Conservation (phyloP, 2,888 invertebrate genomes). For the Helicoverpa assulta region DNA sequence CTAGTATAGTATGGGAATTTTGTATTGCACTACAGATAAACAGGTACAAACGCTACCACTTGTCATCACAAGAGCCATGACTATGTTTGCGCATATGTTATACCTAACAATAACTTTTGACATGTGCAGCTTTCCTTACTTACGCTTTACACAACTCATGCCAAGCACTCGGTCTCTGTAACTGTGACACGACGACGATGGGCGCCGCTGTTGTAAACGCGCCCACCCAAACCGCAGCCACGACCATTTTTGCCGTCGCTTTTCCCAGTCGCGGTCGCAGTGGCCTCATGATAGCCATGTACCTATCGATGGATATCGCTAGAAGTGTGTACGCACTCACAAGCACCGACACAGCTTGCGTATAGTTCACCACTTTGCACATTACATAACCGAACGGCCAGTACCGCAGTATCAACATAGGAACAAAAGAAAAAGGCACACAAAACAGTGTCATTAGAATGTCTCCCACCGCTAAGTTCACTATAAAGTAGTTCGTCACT, state of each 20-base stretch:
- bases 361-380: constrained; percentile 95
- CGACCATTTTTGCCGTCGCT: constrained; percentile 92
- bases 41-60: too few relatives aligned
- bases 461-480: constrained; percentile 96
- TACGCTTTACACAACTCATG: constrained; percentile 92
- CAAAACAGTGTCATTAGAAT: constrained; percentile 97
- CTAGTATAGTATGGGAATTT: too few relatives aligned
- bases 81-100: too few relatives aligned
- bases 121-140: constrained; percentile 71
- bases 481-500: constrained; percentile 97
- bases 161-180: constrained; percentile 91
- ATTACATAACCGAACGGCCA: constrained; percentile 97
- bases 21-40: too few relatives aligned
- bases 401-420: constrained; percentile 94
- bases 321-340: constrained; percentile 97
- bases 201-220: constrained; percentile 95
- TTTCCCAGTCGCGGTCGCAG: constrained; percentile 95
- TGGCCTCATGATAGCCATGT: constrained; percentile 97
- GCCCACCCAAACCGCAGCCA: constrained; percentile 93
- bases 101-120: not conserved
- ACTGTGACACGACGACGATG: constrained; percentile 93
- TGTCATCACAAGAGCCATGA: too few relatives aligned
- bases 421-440: constrained; percentile 96
- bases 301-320: constrained; percentile 97
- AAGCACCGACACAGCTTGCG: constrained; percentile 94